Conservation (phyloP, 2,113 vertebrate species). For the Carassius gibelio region DNA sequence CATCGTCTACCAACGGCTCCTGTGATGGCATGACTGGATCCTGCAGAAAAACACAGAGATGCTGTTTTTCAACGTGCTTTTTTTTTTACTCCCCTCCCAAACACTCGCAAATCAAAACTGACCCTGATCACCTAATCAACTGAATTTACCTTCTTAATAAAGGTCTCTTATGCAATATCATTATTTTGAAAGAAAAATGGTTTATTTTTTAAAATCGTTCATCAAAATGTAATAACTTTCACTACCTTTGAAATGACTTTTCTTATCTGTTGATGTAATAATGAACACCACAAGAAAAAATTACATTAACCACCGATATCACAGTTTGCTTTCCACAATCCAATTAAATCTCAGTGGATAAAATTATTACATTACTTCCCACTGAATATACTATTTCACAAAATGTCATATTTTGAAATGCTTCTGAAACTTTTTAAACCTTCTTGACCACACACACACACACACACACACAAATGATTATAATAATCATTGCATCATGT, state of each 20-base stretch:
- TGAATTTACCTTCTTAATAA: not conserved
- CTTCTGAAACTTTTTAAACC: not conserved
- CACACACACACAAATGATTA: too few relatives aligned
- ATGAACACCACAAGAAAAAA: not conserved
- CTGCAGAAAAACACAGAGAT: slow-evolving; percentile 66
- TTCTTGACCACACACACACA: not conserved
- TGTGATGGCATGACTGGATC: slow-evolving; percentile 99
- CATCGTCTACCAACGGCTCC: slow-evolving; percentile 87
- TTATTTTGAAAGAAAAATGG: not conserved
- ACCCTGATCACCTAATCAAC: not conserved
- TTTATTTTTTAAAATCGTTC: not conserved
- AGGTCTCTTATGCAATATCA: not conserved
- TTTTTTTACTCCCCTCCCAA: not conserved
- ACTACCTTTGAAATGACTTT: not conserved
- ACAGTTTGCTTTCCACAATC: not conserved
- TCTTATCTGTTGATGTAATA: not conserved
- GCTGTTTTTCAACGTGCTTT: not conserved
- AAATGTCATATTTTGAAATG: not conserved
- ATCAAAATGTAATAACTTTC: not conserved
- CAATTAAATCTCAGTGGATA: not conserved
- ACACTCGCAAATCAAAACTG: not conserved
- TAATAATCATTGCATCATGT: too few relatives aligned
- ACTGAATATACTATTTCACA: not conserved
- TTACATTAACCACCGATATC: not conserved
- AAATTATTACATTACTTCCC: not conserved